Evolutionary conservation across 2,113 vertebrate species (phyloP).

Genomic region (Gasterosteus aculeatus): DNA sequence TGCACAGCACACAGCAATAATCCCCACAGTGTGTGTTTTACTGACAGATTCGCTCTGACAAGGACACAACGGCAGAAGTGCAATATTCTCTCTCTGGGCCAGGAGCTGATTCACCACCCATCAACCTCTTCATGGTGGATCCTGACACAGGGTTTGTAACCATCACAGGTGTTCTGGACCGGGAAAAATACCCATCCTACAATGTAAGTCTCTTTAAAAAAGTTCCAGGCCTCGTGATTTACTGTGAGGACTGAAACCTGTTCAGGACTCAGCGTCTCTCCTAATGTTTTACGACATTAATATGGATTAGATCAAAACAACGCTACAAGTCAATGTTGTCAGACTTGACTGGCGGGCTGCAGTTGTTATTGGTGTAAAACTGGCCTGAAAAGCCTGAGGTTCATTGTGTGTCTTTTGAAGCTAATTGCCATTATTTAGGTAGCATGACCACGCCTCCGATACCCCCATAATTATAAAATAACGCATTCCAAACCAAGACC

Average conservation of each 20-base stretch:
- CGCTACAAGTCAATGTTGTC: not conserved
- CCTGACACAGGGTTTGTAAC: conserved; percentile 66
- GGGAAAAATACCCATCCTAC: conserved; percentile 65
- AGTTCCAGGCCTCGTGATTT: not conserved
- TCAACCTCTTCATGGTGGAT: conserved; percentile 73
- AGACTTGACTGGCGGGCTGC: not conserved
- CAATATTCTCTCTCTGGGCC: conserved; percentile 72
- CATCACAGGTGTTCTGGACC: conserved; percentile 66
- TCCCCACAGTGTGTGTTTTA: not conserved
- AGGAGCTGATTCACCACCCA: conserved; percentile 71
- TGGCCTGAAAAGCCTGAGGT: not conserved
- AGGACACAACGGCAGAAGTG: conserved; percentile 20
- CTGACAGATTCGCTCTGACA: conserved; percentile 80
- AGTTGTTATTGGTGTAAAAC: not conserved
- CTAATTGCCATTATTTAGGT: too few relatives aligned
- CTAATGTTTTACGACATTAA: too few relatives aligned
- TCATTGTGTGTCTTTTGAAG: not conserved
- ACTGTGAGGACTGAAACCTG: not conserved
- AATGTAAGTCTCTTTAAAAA: conserved; percentile 64
- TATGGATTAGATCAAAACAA: not conserved
- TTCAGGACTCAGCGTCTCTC: too few relatives aligned
- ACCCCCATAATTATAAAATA: too few relatives aligned
- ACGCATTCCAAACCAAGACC: too few relatives aligned
- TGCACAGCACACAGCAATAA: not conserved
- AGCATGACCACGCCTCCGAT: too few relatives aligned